Evolutionary conservation across 2,113 vertebrate genomes (phyloP).

Genomic region (Pao palembangensis): DNA sequence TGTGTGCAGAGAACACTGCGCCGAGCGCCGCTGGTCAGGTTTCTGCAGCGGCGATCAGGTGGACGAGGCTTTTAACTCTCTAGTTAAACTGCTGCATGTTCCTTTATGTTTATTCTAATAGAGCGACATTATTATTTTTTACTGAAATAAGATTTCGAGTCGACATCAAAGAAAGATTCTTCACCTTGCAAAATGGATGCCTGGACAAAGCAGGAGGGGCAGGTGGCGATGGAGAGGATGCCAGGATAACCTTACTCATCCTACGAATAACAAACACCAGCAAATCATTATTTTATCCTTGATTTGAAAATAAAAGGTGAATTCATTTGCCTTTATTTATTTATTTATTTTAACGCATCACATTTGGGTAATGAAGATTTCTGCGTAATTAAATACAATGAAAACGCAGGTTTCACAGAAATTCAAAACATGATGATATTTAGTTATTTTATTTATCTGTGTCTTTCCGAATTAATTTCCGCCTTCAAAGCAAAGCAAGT

Average conservation of each 20-base stretch:
- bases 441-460: neutral
- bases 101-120: rapidly evolving
- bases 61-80: rapidly evolving
- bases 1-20: conserved; percentile 55
- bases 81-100: neutral
- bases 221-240: conserved; percentile 47
- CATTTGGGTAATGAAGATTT: no score
- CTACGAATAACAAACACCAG: conserved; percentile 31
- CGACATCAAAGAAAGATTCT: rapidly evolving
- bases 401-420: neutral
- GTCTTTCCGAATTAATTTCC: neutral
- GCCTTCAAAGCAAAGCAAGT: conserved; percentile 26
- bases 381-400: neutral
- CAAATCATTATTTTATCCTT: neutral
- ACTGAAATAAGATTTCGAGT: neutral
- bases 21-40: conserved; percentile 1
- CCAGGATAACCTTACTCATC: conserved; percentile 36
- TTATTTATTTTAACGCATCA: neutral
- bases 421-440: rapidly evolving
- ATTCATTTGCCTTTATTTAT: neutral
- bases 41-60: neutral
- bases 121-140: neutral
- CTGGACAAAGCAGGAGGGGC: conserved; percentile 33
- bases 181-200: conserved; percentile 10
- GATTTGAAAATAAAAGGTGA: neutral